Evolutionary conservation across 2,888 invertebrate species (phyloP), one percentile per base, ranked within the genome.

Genomic region (Conops quadrifasciatus): DNA sequence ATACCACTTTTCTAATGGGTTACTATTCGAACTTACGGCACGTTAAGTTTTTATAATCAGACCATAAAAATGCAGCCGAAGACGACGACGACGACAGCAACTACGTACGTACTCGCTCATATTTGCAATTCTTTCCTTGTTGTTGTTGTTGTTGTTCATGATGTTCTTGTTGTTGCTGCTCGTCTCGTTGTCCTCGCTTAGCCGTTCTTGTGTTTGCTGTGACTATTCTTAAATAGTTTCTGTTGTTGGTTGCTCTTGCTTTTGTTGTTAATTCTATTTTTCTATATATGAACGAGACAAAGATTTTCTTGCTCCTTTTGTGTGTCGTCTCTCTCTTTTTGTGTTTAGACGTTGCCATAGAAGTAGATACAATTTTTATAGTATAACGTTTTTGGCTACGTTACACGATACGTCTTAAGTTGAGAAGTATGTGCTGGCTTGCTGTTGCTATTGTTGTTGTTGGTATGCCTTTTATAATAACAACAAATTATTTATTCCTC

Each of bases 401-500:
- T 63, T 47, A 47, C 28, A 62, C 56, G 24, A 26, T 3, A 49
- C 9, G 58, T 28, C 24, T n/a, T 36, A 36, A 7, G 9, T 36
- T 36, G 9, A 1, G 53, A 62, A 62, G 78, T 77, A 75, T 78
- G 75, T 74, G 77, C 79, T 79, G 76, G 75, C 77, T 73, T 80
- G 78, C 79, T 75, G 60, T 60, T 56, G 56, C 59, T 59, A 16
- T 68, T 72, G 73, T 70, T 53, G 47, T 67, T 78, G 75, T 73
- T 74, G 74, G 75, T 75, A 75, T 75, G 78, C 68, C 67, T 71
- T 75, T 73, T 74, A 74, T 24, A 63, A 62, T 21, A 70, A 15
- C 15, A 19, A 64, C 43, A 64, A 51, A 43, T 60, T 30, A 43
- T 49, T 58, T 66, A 51, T 66, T 66, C 59, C 51, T 62, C 43